Conservation (phyloP, 2,797 vertebrate genomes). For the Jordanella pulchra region DNA sequence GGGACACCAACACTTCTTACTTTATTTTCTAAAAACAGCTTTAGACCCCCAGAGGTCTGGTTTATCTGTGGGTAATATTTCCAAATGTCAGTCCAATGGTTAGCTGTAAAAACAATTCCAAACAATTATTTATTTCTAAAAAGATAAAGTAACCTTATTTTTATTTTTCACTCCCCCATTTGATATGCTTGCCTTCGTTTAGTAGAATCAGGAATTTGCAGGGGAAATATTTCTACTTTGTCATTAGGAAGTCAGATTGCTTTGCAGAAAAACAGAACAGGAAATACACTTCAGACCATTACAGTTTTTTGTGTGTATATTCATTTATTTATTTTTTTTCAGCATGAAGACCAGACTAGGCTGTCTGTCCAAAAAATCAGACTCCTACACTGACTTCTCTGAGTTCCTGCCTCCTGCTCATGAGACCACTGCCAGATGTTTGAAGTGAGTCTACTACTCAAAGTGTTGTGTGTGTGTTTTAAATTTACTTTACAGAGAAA, state of each 20-base stretch:
- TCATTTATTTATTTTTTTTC: constrained; percentile 32
- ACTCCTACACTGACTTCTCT: constrained; percentile 95
- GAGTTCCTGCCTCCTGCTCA: constrained; percentile 87
- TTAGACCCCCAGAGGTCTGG: too few relatives aligned
- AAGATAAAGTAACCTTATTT: too few relatives aligned
- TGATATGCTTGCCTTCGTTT: background rate
- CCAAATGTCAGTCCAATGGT: too few relatives aligned
- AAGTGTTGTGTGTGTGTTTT: background rate
- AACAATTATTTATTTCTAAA: too few relatives aligned
- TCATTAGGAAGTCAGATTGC: background rate
- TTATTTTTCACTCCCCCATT: too few relatives aligned
- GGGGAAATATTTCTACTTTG: background rate
- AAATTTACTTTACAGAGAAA: background rate
- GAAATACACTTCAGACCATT: background rate
- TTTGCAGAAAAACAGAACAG: background rate
- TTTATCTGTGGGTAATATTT: too few relatives aligned
- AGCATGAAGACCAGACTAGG: constrained; percentile 96
- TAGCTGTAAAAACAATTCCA: too few relatives aligned
- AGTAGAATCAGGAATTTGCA: background rate
- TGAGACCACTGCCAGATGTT: constrained; percentile 75
- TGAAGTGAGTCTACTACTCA: constrained; percentile 74
- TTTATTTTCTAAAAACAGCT: background rate
- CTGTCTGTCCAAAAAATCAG: constrained; percentile 95
- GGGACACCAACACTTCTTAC: background rate
- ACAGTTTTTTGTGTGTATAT: background rate